Evolutionary conservation across 2,888 invertebrate species (phyloP), one percentile per base, ranked within the genome.

Genomic region (Phalangium opilio): DNA sequence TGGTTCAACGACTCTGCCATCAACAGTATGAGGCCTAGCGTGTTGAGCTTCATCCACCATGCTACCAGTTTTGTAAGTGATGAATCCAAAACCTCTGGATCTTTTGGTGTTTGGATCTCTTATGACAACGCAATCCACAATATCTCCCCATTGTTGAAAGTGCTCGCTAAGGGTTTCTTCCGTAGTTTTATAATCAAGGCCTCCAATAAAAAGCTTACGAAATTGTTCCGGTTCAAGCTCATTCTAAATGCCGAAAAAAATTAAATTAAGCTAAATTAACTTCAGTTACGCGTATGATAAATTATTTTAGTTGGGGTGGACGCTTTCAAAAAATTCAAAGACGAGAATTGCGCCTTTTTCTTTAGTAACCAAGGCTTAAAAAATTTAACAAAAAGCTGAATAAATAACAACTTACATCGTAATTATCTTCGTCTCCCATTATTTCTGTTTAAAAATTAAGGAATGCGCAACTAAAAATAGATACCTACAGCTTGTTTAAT

Each of bases 21-120:
- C 93, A 51, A 95, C 86, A 63, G 81, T 79, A 63, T 95, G 95
- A 1, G 95, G 95, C 48, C 77, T 62, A 46, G 70, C 67, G 45
- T 65, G 61, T 66, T 95, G 95, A 5, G 95, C 93, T 63, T 86
- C 86, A 68, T 98, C 93, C 14, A 98, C 87, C 90, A 89, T 89
- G 57, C 83, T 80, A 7, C 89, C 83, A 55, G 81, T 74, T 1
- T 86, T 83, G 65, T 91, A 98, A 7, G 96, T 96, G 45, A 98
- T 90, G 63, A 98, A 98, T 3, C 96, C 98, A 68, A 98, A 98
- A 1, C 98, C 96, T 53, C 96, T 74, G 1, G 95, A 95, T 50
- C 93, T 74, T 62, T 90, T 89, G 0, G 91, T 91, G 60, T 83
- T 83, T 0, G 90, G 86, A 64, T 93, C 91, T 64, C 89, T 87